Conservation (phyloP, 1,140 invertebrate species). For the Brachionus asplanchnoidis region DNA sequence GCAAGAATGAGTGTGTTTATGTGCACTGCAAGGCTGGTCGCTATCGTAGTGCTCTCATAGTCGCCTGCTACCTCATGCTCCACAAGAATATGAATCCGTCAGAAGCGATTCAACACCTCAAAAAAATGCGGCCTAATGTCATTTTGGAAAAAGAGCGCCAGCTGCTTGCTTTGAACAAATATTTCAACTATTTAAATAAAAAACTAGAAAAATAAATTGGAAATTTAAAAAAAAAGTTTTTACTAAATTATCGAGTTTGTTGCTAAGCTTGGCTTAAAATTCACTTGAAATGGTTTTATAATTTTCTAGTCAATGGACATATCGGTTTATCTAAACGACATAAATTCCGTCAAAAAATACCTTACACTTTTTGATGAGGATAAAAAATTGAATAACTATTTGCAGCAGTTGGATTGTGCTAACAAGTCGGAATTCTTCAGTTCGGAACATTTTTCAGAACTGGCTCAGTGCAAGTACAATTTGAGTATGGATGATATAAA, state of each 20-base stretch:
- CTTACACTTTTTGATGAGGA: not conserved
- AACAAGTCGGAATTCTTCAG: not conserved
- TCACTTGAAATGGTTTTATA: not conserved
- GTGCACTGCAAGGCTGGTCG: constrained; percentile 42
- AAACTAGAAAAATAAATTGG: constrained; percentile 5
- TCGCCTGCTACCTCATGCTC: constrained; percentile 16
- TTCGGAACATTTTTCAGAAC: not conserved
- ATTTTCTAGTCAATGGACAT: not conserved
- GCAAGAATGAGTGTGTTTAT: not conserved
- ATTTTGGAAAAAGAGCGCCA: constrained; percentile 25
- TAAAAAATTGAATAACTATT: not conserved
- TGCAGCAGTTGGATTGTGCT: not conserved
- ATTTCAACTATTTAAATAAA: not conserved
- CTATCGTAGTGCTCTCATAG: constrained; percentile 22
- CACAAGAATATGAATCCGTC: not conserved
- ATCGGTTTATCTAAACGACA: not conserved
- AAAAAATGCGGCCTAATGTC: constrained; percentile 6
- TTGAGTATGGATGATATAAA: not conserved
- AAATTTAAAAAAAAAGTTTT: not conserved
- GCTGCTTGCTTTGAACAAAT: not conserved
- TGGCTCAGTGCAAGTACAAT: not conserved
- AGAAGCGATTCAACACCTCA: not conserved
- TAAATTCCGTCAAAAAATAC: constrained; percentile 4
- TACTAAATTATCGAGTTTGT: not conserved
- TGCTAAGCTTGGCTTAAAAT: not conserved